A percentile compares a stretch with the other conserved stretches of the same genome.
Conservation (phyloP, 2,888 invertebrate genomes). For the Cryptosula pallasiana region DNA sequence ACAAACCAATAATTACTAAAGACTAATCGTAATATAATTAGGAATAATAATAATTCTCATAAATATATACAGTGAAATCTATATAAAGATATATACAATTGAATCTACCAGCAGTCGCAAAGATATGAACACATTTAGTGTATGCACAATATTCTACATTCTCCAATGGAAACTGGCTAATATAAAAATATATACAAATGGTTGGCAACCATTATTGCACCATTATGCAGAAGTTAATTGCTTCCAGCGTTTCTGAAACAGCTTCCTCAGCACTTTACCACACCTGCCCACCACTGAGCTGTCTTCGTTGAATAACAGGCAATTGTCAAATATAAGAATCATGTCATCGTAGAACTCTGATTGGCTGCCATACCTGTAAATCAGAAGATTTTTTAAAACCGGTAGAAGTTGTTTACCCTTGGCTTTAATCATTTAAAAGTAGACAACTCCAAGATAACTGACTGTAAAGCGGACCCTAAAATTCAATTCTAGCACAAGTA, state of each 20-base stretch:
- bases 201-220: too few species aligned
- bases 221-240: constrained; percentile 53
- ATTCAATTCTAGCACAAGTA: too few species aligned
- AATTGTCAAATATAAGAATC: constrained; percentile 91
- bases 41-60: neutral
- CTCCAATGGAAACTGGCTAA: neutral
- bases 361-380: constrained; percentile 76
- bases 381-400: neutral
- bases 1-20: neutral
- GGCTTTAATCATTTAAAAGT: neutral
- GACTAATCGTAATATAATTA: neutral
- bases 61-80: neutral
- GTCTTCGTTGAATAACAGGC: constrained; percentile 96
- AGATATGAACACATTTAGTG: neutral
- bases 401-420: neutral
- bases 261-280: constrained; percentile 85
- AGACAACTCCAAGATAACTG: too few species aligned
- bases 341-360: constrained; percentile 90
- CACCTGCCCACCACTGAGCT: constrained; percentile 95
- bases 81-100: neutral
- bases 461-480: too few species aligned
- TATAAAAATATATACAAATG: too few species aligned
- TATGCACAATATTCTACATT: neutral
- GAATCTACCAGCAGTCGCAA: neutral
- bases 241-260: constrained; percentile 84